Conservation (phyloP, 2,797 vertebrate species). For the Geotrypetes seraphini region DNA sequence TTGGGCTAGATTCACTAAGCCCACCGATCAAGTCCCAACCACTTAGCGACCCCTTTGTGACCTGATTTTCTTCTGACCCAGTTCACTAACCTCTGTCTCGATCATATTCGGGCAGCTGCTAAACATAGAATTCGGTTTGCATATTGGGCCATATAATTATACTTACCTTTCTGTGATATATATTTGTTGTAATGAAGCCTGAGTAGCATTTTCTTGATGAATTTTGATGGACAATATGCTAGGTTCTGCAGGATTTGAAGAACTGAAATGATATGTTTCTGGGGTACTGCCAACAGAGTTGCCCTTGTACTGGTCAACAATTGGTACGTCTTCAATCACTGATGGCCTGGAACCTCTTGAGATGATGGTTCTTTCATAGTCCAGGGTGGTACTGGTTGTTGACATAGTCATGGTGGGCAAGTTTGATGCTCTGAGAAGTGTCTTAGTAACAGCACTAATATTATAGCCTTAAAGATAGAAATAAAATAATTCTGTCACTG, state of each 20-base stretch:
- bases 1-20: no score
- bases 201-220: neutral
- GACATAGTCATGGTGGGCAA: neutral
- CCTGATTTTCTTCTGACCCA: no score
- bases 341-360: neutral
- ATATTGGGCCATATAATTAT: no score
- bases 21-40: no score
- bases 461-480: neutral
- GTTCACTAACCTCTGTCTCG: no score
- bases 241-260: neutral
- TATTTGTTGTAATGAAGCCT: rapidly evolving
- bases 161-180: neutral
- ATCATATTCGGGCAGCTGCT: no score
- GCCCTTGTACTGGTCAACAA: neutral
- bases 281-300: neutral
- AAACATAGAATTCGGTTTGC: no score
- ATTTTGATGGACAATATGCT: rapidly evolving
- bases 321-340: neutral
- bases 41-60: no score
- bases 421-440: no score
- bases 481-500: neutral
- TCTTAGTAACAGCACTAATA: neutral
- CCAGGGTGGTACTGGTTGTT: neutral
- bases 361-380: neutral
- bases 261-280: rapidly evolving